Evolutionary conservation across 2,113 vertebrate genomes (phyloP).

Genomic region (Nothocercus nigrocapillus): DNA sequence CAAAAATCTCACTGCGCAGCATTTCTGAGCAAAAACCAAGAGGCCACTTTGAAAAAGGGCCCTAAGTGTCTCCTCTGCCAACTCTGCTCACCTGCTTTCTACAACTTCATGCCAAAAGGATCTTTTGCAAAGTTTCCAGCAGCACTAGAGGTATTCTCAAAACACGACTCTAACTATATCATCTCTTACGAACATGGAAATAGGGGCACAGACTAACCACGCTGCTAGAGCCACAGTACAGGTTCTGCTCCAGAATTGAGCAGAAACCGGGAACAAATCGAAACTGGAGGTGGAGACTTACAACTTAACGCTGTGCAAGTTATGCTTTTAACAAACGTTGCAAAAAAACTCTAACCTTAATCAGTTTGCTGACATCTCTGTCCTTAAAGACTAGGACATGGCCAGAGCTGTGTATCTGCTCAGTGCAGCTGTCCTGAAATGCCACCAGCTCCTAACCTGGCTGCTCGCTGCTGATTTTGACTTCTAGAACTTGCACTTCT

Average conservation of each 20-base stretch:
- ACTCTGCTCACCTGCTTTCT: neutral
- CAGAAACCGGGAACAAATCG: neutral
- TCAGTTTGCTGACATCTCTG: neutral
- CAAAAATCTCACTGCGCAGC: neutral
- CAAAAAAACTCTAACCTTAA: neutral
- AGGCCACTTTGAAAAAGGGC: neutral
- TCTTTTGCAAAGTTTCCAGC: neutral
- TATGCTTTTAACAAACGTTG: neutral
- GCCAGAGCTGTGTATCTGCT: neutral
- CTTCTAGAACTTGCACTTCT: neutral
- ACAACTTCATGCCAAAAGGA: neutral
- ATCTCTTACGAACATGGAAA: neutral
- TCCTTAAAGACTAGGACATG: neutral
- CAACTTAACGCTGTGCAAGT: neutral
- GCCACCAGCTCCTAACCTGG: neutral
- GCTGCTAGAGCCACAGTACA: neutral
- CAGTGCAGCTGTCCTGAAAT: neutral
- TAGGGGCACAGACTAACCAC: neutral
- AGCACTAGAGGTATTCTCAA: neutral
- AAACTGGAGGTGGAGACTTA: neutral
- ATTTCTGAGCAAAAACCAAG: neutral
- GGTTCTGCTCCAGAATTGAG: neutral
- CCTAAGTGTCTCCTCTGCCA: neutral
- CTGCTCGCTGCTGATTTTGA: neutral
- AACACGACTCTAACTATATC: neutral